A percentile compares a stretch with the other conserved stretches of the same genome.
Conservation (phyloP, 1,140 invertebrate genomes). For the Ephestia elutella region DNA sequence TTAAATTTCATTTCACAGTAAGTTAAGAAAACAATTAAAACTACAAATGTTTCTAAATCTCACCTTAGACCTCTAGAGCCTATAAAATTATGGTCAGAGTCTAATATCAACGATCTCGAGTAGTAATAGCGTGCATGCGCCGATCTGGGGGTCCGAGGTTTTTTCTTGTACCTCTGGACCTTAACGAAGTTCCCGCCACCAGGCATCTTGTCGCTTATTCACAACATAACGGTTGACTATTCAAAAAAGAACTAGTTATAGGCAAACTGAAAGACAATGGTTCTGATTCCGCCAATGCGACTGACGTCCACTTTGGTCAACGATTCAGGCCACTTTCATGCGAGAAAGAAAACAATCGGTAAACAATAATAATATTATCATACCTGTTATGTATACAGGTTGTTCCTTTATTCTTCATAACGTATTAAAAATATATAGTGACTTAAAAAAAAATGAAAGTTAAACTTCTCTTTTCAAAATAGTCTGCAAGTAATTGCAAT, state of each 20-base stretch:
- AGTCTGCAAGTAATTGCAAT: no score
- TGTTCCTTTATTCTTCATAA: constrained; percentile 11
- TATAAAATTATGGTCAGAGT: constrained; percentile 2
- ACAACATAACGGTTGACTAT: constrained; percentile 35
- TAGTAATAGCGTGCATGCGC: constrained; percentile 57
- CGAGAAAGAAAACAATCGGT: constrained; percentile 58
- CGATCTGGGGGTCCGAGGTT: constrained; percentile 36
- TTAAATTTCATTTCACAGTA: no score
- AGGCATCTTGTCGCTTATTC: constrained; percentile 44
- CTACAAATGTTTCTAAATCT: background rate
- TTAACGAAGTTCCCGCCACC: constrained; percentile 47
- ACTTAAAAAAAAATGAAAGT: no score
- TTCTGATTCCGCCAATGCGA: constrained; percentile 18
- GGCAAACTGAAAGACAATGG: constrained; percentile 20
- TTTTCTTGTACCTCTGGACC: constrained; percentile 44
- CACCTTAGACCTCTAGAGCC: background rate
- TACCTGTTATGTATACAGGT: constrained; percentile 18
- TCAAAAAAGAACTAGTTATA: constrained; percentile 16
- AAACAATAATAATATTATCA: constrained; percentile 63
- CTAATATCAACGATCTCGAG: constrained; percentile 43
- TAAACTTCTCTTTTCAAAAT: no score
- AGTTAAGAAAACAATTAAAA: no score
- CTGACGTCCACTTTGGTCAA: constrained; percentile 34
- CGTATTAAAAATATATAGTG: no score
- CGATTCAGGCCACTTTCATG: constrained; percentile 32